Evolutionary conservation across 2,113 vertebrate species (phyloP).

Genomic region (Lichenostomus cassidix): DNA sequence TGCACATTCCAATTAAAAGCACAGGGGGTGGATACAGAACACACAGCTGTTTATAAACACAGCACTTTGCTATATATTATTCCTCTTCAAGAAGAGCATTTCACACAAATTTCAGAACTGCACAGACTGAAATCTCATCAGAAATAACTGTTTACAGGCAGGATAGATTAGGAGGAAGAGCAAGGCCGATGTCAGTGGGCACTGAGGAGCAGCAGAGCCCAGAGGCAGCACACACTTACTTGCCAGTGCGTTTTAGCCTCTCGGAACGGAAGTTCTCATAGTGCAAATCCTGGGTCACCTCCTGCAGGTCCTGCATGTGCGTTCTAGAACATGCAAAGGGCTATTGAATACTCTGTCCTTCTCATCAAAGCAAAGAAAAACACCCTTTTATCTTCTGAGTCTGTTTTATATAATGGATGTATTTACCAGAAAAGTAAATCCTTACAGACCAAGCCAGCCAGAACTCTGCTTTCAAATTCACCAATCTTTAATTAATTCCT

Average conservation of each 20-base stretch:
- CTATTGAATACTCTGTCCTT: not conserved
- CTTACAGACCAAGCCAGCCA: not conserved
- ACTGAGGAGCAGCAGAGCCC: not conserved
- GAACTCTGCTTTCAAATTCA: not conserved
- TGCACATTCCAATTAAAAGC: not conserved
- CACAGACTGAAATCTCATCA: not conserved
- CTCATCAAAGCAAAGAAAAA: not conserved
- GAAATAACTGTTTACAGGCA: not conserved
- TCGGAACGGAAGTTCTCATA: constrained; percentile 92
- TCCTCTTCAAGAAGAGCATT: not conserved
- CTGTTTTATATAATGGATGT: not conserved
- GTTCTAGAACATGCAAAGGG: constrained; percentile 70
- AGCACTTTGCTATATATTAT: accelerated
- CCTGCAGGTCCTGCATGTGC: constrained; percentile 91
- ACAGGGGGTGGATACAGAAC: accelerated
- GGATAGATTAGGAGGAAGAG: not conserved
- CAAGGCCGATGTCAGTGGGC: not conserved
- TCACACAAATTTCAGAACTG: not conserved
- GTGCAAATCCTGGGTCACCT: constrained; percentile 88
- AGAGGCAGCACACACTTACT: constrained; percentile 58
- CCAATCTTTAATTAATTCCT: not conserved
- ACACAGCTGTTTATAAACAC: not conserved
- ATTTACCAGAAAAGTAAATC: not conserved
- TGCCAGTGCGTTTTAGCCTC: constrained; percentile 85
- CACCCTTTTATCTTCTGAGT: not conserved